A percentile compares a stretch with the other conserved stretches of the same genome.
Evolutionary conservation across 1,140 invertebrate species (phyloP).

Genomic region (Globodera rostochiensis): DNA sequence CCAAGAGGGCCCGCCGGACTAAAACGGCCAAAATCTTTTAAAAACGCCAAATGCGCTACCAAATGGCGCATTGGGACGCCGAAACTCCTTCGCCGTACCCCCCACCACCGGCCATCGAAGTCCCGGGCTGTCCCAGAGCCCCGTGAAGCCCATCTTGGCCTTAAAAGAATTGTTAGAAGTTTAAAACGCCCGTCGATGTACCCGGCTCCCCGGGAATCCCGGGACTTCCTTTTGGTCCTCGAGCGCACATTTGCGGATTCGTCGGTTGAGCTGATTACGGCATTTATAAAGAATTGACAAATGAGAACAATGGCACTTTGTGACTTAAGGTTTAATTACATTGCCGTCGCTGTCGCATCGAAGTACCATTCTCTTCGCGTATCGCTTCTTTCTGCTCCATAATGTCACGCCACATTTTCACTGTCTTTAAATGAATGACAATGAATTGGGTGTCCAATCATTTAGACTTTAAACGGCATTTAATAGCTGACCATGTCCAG

Average conservation of each 20-base stretch:
- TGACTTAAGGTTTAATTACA: slow-evolving; percentile 23
- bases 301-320: neutral
- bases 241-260: neutral
- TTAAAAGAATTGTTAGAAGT: neutral
- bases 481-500: slow-evolving; percentile 7
- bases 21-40: neutral
- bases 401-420: slow-evolving; percentile 48
- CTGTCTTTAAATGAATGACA: slow-evolving; percentile 8
- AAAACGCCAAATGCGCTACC: neutral
- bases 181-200: neutral
- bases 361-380: neutral
- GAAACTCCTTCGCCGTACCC: slow-evolving; percentile 1
- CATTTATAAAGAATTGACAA: no score
- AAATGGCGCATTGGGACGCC: neutral
- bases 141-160: slow-evolving; percentile 7
- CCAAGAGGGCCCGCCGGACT: slow-evolving; percentile 46
- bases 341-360: slow-evolving; percentile 31
- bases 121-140: slow-evolving; percentile 4
- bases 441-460: no score
- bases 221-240: neutral
- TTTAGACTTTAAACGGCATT: neutral
- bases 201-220: neutral
- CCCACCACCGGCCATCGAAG: neutral
- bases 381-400: slow-evolving; percentile 42
- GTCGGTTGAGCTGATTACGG: neutral